Conservation (phyloP, 2,888 invertebrate genomes). For the Xestobium rufovillosum region DNA sequence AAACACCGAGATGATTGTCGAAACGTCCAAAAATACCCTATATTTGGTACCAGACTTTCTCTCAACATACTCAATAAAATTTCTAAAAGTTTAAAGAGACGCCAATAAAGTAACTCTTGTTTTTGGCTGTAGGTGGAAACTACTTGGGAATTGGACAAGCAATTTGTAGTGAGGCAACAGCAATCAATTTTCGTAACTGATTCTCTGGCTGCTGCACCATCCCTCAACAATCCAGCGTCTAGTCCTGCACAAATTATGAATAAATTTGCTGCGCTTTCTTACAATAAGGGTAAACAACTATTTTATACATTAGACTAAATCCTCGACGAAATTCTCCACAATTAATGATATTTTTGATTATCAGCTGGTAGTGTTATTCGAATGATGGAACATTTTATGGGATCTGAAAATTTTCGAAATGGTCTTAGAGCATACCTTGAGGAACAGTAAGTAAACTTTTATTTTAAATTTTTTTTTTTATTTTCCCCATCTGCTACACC, state of each 20-base stretch:
- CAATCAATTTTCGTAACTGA: background rate
- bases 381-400: slow-evolving; percentile 60
- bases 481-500: too few species aligned
- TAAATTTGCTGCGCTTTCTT: background rate
- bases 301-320: too few species aligned
- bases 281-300: slow-evolving; percentile 2
- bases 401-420: slow-evolving; percentile 44
- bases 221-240: background rate
- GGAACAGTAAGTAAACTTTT: slow-evolving; percentile 44
- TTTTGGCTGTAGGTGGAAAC: background rate
- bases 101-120: too few species aligned
- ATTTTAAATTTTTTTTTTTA: too few species aligned
- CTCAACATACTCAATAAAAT: too few species aligned
- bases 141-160: slow-evolving; percentile 1
- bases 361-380: slow-evolving; percentile 47
- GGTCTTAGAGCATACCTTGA: slow-evolving; percentile 52
- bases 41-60: too few species aligned
- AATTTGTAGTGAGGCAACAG: background rate
- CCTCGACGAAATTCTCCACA: background rate
- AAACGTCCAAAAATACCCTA: too few species aligned
- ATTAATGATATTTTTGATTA: background rate
- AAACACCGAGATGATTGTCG: too few species aligned
- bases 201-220: background rate
- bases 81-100: too few species aligned
- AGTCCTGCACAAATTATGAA: background rate